Evolutionary conservation across 1,140 invertebrate species (phyloP).

Genomic region (Bombus haemorrhoidalis): DNA sequence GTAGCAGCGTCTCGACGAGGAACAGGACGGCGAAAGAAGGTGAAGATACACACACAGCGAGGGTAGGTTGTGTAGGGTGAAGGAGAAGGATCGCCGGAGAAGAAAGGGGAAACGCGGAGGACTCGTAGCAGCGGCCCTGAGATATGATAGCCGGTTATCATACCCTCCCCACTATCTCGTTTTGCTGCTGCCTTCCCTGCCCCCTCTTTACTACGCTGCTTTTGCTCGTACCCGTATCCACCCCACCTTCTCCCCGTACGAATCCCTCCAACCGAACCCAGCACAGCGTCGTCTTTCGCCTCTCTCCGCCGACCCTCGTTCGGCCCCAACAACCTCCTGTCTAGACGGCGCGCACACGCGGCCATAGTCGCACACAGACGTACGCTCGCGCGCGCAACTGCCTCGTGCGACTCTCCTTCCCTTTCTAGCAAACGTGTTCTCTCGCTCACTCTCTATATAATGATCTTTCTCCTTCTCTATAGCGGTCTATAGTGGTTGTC

Average conservation of each 20-base stretch:
- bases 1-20: conserved; percentile 21
- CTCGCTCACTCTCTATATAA: conserved; percentile 1
- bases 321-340: conserved; percentile 75
- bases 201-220: conserved; percentile 23
- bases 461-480: background rate
- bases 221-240: conserved; percentile 52
- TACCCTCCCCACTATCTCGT: conserved; percentile 60
- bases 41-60: conserved; percentile 19
- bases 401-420: conserved; percentile 38
- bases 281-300: conserved; percentile 57
- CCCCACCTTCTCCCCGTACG: conserved; percentile 48
- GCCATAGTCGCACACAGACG: conserved; percentile 43
- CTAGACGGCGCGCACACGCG: conserved; percentile 76
- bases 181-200: conserved; percentile 58
- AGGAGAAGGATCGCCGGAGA: conserved; percentile 50
- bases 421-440: background rate
- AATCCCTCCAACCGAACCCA: conserved; percentile 55
- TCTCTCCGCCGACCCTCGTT: conserved; percentile 62
- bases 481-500: background rate
- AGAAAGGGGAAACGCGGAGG: conserved; percentile 56
- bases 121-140: conserved; percentile 70
- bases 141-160: conserved; percentile 79
- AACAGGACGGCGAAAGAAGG: conserved; percentile 33
- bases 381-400: conserved; percentile 40
- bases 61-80: background rate